phyloP scores from a whole-genome alignment of 2,113 vertebrate species.

The Microtus montanus region DNA sequence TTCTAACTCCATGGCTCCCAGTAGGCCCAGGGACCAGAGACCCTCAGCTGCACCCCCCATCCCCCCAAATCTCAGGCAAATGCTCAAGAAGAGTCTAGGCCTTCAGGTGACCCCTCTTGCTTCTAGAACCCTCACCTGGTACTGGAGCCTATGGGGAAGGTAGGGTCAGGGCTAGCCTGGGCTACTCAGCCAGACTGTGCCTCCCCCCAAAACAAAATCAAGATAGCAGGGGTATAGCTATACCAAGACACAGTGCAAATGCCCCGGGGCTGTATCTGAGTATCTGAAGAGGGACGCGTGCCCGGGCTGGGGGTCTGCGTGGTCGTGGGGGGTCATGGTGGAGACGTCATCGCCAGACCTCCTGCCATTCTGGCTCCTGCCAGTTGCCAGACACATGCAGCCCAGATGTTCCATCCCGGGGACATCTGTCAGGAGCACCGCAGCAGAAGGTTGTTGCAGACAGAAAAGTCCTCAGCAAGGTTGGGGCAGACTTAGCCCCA shows the following conservation, averaged over 20 bases:
- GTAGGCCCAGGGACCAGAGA: neutral
- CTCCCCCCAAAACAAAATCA: neutral
- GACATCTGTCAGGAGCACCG: constrained; percentile 66
- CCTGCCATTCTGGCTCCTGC: rapidly evolving
- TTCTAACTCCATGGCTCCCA: neutral
- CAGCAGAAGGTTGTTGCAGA: neutral
- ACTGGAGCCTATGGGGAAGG: neutral
- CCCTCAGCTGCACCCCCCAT: rapidly evolving
- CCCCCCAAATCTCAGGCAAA: neutral
- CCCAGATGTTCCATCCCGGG: constrained; percentile 79
- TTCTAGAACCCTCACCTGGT: constrained; percentile 32
- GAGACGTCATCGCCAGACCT: neutral
- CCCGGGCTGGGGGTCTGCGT: rapidly evolving
- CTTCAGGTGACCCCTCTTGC: neutral
- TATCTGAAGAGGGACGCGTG: rapidly evolving
- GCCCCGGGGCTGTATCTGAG: rapidly evolving
- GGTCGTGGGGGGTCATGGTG: neutral
- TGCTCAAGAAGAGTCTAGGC: neutral
- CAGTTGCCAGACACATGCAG: constrained; percentile 54
- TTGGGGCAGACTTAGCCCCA: neutral
- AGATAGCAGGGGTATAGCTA: neutral
- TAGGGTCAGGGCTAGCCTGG: neutral
- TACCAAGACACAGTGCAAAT: neutral
- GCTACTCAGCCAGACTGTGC: neutral
- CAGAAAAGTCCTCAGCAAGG: neutral